Percentiles rank a stretch among this genome's conserved stretches.
These are phyloP conservation scores for Cheilosia vernalis DNA, from an alignment of 2,888 invertebrate genomes.

Conservation along the genomic window DNA sequence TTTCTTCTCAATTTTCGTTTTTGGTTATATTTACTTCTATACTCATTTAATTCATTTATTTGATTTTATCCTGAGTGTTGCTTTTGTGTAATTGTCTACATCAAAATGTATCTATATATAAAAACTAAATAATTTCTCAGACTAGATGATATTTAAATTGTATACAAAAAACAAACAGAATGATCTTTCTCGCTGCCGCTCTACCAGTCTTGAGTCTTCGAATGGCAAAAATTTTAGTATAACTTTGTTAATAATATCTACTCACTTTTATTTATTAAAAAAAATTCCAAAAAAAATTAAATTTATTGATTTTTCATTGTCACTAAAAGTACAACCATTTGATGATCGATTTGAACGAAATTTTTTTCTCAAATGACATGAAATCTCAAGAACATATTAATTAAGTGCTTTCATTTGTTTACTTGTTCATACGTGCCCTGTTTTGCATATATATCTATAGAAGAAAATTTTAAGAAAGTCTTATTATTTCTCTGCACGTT, in stretches of 20 bases:
- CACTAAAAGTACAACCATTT: neutral
- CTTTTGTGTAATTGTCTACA: slow-evolving; percentile 73
- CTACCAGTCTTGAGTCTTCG: slow-evolving; percentile 55
- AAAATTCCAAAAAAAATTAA: too few relatives aligned
- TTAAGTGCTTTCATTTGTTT: slow-evolving; percentile 77
- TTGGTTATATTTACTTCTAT: slow-evolving; percentile 7
- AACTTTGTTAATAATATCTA: slow-evolving; percentile 44
- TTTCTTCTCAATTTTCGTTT: slow-evolving; percentile 15
- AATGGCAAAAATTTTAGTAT: slow-evolving; percentile 55
- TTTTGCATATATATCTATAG: slow-evolving; percentile 69
- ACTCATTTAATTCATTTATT: slow-evolving; percentile 19
- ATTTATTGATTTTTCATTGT: slow-evolving; percentile 47
- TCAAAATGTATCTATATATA: slow-evolving; percentile 35
- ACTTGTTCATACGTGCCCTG: slow-evolving; percentile 77
- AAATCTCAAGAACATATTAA: slow-evolving; percentile 47
- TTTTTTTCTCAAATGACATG: slow-evolving; percentile 5
- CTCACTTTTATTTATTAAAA: slow-evolving; percentile 54
- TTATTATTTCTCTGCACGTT: slow-evolving; percentile 31
- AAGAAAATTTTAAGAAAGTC: slow-evolving; percentile 27
- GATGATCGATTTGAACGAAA: slow-evolving; percentile 10
- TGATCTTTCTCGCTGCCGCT: slow-evolving; percentile 63
- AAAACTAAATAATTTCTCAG: slow-evolving; percentile 35
- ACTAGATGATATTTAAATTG: slow-evolving; percentile 30
- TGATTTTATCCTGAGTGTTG: slow-evolving; percentile 60
- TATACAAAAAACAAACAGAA: slow-evolving; percentile 1